Base-by-base conservation (phyloP, 1,140 invertebrate genomes). In the Tigriopus japonicus region DNA sequence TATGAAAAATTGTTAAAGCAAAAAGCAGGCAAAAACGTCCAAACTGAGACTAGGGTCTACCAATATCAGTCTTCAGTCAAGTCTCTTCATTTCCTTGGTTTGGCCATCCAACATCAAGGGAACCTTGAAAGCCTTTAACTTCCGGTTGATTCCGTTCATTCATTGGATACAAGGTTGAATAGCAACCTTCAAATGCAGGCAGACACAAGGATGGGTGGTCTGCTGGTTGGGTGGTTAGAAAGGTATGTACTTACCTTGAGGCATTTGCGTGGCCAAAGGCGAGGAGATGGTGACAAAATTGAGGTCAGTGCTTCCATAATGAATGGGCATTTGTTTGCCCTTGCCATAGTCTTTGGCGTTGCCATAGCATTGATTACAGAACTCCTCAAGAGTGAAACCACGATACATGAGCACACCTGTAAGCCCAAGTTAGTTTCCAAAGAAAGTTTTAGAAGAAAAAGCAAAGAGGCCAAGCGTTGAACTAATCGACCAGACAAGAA, bases 361-460 rank as follows among this genome's bases (percentile, higher is more conserved):
- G 21, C 93, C 91, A 69, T 95, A 98, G 69, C 94, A 98, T 70
- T 99, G 95, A 74, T 96, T 84, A 71, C 97, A 83, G 65, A 94
- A 86, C 66, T 91, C 76, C n/a, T 82, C 76, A 1, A 96, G 72
- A 0, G 80, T 78, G 69, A 86, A 88, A 0, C 91, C 94, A 66
- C 95, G 75, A 80, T 86, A 95, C 65, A 98, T 75, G 15, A 98
- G 70, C 5, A 98, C 89, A 45, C 85, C 84, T 82, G 65, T 52
- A 35, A 65, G 66, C 28, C 28, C 28, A 35, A 35, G 28, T 35
- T 35, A 35, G 28, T 35, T 5, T 5, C 45, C 45, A 49, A 49
- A 17, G 45, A 17, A 17, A 49, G 21, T 3, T 49, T 6, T 49
- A 49, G 21, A 12, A 2, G 21, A 12, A 17, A 49, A 15, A 12